Percentiles rank a stretch among this genome's conserved stretches.
phyloP scores from a whole-genome alignment of 2,797 vertebrate genomes.

The Megalops cyprinoides region DNA sequence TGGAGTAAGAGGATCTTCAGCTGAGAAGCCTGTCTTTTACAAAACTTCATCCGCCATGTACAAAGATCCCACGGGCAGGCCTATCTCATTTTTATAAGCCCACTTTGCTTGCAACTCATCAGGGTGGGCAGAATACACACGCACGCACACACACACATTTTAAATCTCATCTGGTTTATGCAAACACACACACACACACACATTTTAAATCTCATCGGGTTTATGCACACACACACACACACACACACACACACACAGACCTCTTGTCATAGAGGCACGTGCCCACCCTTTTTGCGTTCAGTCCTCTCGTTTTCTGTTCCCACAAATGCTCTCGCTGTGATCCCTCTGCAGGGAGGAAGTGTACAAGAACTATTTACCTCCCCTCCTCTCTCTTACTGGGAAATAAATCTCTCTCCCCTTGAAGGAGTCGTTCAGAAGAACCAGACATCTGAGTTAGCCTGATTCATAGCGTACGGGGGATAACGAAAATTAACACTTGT shows the following conservation, averaged over 20 bases:
- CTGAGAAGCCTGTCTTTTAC: not conserved
- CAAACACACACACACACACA: slow-evolving; percentile 32
- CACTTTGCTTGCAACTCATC: not conserved
- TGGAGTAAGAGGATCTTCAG: not conserved
- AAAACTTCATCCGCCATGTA: slow-evolving; percentile 32
- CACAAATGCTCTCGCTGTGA: not conserved
- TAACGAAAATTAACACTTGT: slow-evolving; percentile 29
- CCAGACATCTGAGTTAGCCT: not conserved
- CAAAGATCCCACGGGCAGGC: slow-evolving; percentile 25
- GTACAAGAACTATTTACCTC: slow-evolving; percentile 7
- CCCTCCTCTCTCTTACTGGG: not conserved
- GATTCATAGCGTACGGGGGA: slow-evolving; percentile 33
- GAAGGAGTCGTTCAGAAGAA: not conserved
- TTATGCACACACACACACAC: not conserved
- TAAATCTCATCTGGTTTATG: slow-evolving; percentile 45
- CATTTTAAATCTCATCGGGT: not conserved
- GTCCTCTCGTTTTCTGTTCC: slow-evolving; percentile 24
- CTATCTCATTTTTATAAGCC: slow-evolving; percentile 17
- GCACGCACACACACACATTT: not conserved
- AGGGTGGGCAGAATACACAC: slow-evolving; percentile 1
- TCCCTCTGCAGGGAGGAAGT: slow-evolving; percentile 16
- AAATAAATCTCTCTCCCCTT: slow-evolving; percentile 31
- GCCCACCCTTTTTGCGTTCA: not conserved
- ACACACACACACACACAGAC: not conserved
- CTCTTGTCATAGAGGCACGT: not conserved